phyloP scores from a whole-genome alignment of 1,140 invertebrate genomes.

The Polypedilum pembai region DNA sequence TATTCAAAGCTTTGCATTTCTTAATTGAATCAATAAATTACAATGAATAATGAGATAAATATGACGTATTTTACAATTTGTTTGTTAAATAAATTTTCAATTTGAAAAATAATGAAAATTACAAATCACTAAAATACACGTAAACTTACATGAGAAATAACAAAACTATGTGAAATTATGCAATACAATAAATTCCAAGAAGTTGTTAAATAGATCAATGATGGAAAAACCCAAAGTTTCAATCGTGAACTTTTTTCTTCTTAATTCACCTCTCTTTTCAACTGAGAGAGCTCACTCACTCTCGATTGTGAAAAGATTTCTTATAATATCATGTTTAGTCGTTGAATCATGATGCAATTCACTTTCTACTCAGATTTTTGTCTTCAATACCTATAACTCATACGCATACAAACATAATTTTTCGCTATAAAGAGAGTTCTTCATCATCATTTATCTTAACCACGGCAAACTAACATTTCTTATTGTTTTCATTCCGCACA shows the following conservation, averaged over 20 bases:
- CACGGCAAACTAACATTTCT: not conserved
- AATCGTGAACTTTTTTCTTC: not conserved
- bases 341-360: slow-evolving; percentile 49
- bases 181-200: too few relatives aligned
- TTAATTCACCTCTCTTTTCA: not conserved
- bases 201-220: too few relatives aligned
- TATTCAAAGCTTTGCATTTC: too few relatives aligned
- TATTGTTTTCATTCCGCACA: not conserved
- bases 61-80: too few relatives aligned
- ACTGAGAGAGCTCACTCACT: not conserved
- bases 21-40: too few relatives aligned
- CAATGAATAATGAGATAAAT: too few relatives aligned
- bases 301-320: not conserved
- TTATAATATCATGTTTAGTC: not conserved
- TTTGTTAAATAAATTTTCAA: too few relatives aligned
- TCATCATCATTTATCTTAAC: not conserved
- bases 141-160: too few relatives aligned
- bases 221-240: not conserved
- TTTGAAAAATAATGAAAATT: too few relatives aligned
- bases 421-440: not conserved
- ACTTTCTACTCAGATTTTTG: slow-evolving; percentile 16
- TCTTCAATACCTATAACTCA: not conserved
- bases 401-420: not conserved
- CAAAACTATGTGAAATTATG: too few relatives aligned
- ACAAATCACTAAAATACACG: too few relatives aligned